Conservation (phyloP, 2,797 vertebrate genomes). For the Protonibea diacanthus region DNA sequence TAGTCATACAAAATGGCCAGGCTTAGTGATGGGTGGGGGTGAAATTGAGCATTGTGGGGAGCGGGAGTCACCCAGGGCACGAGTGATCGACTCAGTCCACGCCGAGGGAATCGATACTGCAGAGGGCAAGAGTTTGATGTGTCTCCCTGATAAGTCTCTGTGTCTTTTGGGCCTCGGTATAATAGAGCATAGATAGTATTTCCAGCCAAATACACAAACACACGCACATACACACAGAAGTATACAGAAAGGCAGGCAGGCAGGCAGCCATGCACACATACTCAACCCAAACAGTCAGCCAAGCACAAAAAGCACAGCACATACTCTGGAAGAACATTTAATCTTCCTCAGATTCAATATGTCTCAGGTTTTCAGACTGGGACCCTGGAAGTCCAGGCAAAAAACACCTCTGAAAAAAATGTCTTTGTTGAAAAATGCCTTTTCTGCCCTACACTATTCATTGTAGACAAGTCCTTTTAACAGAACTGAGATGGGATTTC, state of each 20-base stretch:
- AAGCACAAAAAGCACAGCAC: conserved; percentile 68
- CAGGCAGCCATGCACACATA: conserved; percentile 61
- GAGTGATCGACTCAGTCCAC: conserved; percentile 77
- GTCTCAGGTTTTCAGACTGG: conserved; percentile 74
- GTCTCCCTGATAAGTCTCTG: conserved; percentile 80
- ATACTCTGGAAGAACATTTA: conserved; percentile 75
- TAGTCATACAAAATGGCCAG: conserved; percentile 76
- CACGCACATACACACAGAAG: conserved; percentile 25
- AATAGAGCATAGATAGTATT: conserved; percentile 70
- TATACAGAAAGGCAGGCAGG: conserved; percentile 54
- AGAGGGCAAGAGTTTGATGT: conserved; percentile 80
- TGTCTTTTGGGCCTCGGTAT: conserved; percentile 67
- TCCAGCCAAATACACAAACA: conserved; percentile 49
- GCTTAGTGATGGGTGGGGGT: conserved; percentile 72
- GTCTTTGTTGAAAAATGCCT: conserved; percentile 64
- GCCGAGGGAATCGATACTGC: conserved; percentile 78
- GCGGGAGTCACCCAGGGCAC: conserved; percentile 71
- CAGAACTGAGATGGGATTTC: conserved; percentile 48
- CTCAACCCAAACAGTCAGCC: conserved; percentile 68
- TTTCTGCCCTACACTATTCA: conserved; percentile 54
- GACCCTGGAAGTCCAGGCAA: conserved; percentile 56
- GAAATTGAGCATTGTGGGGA: conserved; percentile 69
- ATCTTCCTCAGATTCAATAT: conserved; percentile 81
- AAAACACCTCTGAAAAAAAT: conserved; percentile 65
- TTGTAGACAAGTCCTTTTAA: conserved; percentile 51